Evolutionary conservation across 2,797 vertebrate species (phyloP).

Genomic region (Enoplosus armatus): DNA sequence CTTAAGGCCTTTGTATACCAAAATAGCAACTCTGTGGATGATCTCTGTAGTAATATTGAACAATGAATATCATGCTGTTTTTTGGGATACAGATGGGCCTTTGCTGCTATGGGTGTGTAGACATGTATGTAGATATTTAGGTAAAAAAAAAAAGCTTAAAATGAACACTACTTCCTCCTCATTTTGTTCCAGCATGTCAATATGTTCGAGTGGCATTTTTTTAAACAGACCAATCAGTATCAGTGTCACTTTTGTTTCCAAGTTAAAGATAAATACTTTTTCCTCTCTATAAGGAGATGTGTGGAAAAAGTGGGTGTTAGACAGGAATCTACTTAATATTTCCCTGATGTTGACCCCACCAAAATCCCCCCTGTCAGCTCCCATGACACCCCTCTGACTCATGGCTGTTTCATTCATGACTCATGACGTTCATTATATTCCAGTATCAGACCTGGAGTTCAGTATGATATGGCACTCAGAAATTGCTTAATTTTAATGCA

Average conservation of each 20-base stretch:
- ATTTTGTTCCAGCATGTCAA: background rate
- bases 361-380: constrained; percentile 23
- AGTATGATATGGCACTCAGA: constrained; percentile 10
- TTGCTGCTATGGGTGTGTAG: constrained; percentile 1
- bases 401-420: constrained; percentile 59
- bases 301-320: background rate
- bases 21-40: constrained; percentile 54
- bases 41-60: background rate
- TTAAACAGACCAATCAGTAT: background rate
- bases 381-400: constrained; percentile 63
- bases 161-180: background rate
- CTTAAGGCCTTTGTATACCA: constrained; percentile 24
- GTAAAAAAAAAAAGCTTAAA: background rate
- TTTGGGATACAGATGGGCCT: constrained; percentile 7
- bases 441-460: constrained; percentile 14
- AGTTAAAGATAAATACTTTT: background rate
- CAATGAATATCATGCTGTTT: constrained; percentile 1
- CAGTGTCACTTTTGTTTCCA: background rate
- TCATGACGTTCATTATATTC: constrained; percentile 43
- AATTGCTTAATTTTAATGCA: constrained; percentile 21
- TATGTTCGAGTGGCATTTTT: background rate
- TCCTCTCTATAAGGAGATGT: background rate
- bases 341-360: background rate
- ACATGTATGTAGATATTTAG: background rate
- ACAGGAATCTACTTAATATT: constrained; percentile 13